phyloP scores from a whole-genome alignment of 2,888 invertebrate genomes.

The Venustoraphidia nigricollis region DNA sequence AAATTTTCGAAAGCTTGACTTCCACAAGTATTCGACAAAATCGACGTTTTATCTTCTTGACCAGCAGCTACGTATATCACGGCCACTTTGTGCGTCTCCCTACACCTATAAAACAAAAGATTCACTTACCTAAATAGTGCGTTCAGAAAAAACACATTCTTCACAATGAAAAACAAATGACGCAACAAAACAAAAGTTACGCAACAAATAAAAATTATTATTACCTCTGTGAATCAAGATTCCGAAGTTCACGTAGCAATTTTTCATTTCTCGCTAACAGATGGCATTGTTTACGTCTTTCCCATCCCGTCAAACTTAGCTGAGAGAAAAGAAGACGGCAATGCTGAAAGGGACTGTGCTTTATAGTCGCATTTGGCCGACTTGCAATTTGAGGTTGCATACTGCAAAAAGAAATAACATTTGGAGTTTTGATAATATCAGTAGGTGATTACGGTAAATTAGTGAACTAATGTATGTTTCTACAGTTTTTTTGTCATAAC shows the following conservation, averaged over 20 bases:
- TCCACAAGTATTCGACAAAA: slow-evolving; percentile 78
- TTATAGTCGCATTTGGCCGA: slow-evolving; percentile 10
- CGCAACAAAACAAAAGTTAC: too few species aligned
- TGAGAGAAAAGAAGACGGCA: slow-evolving; percentile 84
- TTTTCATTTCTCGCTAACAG: slow-evolving; percentile 78
- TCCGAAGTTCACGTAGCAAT: slow-evolving; percentile 74
- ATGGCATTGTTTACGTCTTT: slow-evolving; percentile 70
- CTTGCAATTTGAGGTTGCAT: slow-evolving; percentile 1
- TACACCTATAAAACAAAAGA: slow-evolving; percentile 38
- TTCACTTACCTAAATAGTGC: neutral
- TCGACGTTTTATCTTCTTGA: slow-evolving; percentile 92
- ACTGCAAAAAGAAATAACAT: neutral
- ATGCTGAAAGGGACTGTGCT: slow-evolving; percentile 52
- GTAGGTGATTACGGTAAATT: too few species aligned
- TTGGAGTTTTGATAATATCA: slow-evolving; percentile 2
- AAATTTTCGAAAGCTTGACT: slow-evolving; percentile 83
- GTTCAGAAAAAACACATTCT: neutral
- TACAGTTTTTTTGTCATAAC: too few species aligned
- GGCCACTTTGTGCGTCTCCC: slow-evolving; percentile 92
- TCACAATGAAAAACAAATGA: too few species aligned
- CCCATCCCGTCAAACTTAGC: slow-evolving; percentile 80
- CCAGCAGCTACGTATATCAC: slow-evolving; percentile 96
- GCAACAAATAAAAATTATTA: too few species aligned
- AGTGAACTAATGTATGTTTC: too few species aligned
- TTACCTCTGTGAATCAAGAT: slow-evolving; percentile 75